A percentile compares a stretch with the other conserved stretches of the same genome.
Evolutionary conservation across 2,888 invertebrate species (phyloP).

Genomic region (Spilarctia lutea): DNA sequence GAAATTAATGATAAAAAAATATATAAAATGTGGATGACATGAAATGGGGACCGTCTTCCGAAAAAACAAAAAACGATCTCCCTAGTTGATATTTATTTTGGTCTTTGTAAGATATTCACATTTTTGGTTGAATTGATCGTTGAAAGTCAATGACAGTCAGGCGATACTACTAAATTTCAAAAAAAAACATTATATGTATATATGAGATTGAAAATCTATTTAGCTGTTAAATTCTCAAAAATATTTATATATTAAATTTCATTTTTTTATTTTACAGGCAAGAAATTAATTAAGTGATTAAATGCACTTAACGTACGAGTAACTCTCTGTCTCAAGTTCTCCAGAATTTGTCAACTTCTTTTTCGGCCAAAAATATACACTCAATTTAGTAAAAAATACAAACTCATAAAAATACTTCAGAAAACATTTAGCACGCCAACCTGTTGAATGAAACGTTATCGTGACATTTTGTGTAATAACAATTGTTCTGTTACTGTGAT

Average conservation of each 20-base stretch:
- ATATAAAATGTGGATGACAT: too few species aligned
- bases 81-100: too few species aligned
- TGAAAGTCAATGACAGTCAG: neutral
- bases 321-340: too few species aligned
- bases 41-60: too few species aligned
- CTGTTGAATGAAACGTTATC: constrained; percentile 32
- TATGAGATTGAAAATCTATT: neutral
- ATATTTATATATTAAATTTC: too few species aligned
- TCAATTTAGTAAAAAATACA: neutral
- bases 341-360: neutral
- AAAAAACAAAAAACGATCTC: too few species aligned
- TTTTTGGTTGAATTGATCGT: neutral
- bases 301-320: too few species aligned
- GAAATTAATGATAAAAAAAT: too few species aligned
- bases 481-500: neutral
- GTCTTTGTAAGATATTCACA: neutral
- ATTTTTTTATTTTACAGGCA: too few species aligned
- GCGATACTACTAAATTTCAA: neutral
- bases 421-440: constrained; percentile 27
- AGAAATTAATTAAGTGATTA: neutral
- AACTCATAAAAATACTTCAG: constrained; percentile 12
- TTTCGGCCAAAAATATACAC: neutral
- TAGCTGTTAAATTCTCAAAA: neutral
- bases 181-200: too few species aligned
- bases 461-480: constrained; percentile 4